phyloP scores from a whole-genome alignment of 2,113 vertebrate species.

The Rhinichthys klamathensis region DNA sequence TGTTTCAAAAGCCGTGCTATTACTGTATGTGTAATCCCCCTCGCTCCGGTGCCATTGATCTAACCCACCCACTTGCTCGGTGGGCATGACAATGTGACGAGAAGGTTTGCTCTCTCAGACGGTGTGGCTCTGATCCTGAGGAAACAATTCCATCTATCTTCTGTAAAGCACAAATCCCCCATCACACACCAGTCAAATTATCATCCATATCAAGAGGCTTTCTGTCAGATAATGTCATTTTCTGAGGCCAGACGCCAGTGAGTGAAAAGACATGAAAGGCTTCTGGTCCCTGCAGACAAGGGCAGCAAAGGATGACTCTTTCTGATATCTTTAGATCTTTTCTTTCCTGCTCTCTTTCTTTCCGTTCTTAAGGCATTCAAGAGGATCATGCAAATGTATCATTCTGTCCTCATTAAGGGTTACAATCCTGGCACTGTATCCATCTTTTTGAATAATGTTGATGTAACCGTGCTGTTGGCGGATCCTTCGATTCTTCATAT shows the following conservation, averaged over 20 bases:
- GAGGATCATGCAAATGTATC: slow-evolving; percentile 50
- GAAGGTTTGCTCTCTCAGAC: slow-evolving; percentile 24
- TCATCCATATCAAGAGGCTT: slow-evolving; percentile 58
- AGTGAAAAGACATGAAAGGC: slow-evolving; percentile 51
- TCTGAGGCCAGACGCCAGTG: slow-evolving; percentile 33
- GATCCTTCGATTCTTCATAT: not conserved
- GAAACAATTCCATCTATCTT: slow-evolving; percentile 56
- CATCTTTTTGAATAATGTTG: slow-evolving; percentile 31
- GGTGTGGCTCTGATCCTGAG: slow-evolving; percentile 49
- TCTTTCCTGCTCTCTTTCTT: slow-evolving; percentile 14
- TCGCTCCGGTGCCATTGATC: slow-evolving; percentile 51
- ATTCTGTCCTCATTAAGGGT: slow-evolving; percentile 49
- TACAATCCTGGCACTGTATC: slow-evolving; percentile 11
- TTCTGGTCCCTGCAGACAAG: slow-evolving; percentile 36
- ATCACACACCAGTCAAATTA: slow-evolving; percentile 55
- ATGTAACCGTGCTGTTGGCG: slow-evolving; percentile 7
- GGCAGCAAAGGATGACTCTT: slow-evolving; percentile 48
- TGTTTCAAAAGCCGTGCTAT: slow-evolving; percentile 57
- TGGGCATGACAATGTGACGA: slow-evolving; percentile 48
- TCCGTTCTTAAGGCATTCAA: slow-evolving; percentile 40
- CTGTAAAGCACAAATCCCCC: slow-evolving; percentile 55
- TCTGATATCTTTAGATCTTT: slow-evolving; percentile 32
- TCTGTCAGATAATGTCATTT: slow-evolving; percentile 60
- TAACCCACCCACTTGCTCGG: slow-evolving; percentile 39
- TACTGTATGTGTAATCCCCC: slow-evolving; percentile 55